phyloP scores from a whole-genome alignment of 2,888 invertebrate species.

The Dione vanillae region DNA sequence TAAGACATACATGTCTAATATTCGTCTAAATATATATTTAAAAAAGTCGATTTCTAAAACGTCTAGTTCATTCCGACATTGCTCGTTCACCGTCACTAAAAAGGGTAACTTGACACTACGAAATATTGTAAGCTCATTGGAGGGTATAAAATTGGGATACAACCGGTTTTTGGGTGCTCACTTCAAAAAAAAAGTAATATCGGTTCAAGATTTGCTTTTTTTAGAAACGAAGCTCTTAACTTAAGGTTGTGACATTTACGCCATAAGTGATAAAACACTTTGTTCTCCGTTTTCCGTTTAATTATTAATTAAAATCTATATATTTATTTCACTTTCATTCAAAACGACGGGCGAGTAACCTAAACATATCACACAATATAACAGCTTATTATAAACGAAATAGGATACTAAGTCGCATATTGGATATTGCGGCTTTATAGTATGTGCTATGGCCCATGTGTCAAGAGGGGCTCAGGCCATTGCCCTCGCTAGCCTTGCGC shows the following conservation, averaged over 20 bases:
- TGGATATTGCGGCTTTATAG: constrained; percentile 45
- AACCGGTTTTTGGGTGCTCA: constrained; percentile 35
- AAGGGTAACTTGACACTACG: constrained; percentile 47
- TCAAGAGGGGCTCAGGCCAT: constrained; percentile 57
- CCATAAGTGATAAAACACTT: neutral
- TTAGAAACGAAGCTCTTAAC: neutral
- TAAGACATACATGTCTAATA: too few species aligned
- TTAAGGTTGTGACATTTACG: neutral
- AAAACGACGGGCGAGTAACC: too few species aligned
- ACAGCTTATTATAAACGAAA: constrained; percentile 16
- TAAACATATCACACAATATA: neutral
- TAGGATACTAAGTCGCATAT: constrained; percentile 36
- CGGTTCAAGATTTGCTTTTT: constrained; percentile 2
- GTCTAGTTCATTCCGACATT: neutral
- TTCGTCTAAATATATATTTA: neutral
- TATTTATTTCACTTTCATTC: neutral
- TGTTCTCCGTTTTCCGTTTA: too few species aligned
- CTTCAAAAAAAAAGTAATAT: constrained; percentile 26
- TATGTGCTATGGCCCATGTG: constrained; percentile 56
- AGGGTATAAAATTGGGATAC: constrained; percentile 43
- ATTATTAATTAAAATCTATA: too few species aligned
- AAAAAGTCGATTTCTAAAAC: too few species aligned
- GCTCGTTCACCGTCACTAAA: constrained; percentile 27
- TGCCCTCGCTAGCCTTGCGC: constrained; percentile 70
- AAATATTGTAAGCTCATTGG: constrained; percentile 47